Evolutionary conservation across 2,113 vertebrate species (phyloP).

Genomic region (Passer domesticus): DNA sequence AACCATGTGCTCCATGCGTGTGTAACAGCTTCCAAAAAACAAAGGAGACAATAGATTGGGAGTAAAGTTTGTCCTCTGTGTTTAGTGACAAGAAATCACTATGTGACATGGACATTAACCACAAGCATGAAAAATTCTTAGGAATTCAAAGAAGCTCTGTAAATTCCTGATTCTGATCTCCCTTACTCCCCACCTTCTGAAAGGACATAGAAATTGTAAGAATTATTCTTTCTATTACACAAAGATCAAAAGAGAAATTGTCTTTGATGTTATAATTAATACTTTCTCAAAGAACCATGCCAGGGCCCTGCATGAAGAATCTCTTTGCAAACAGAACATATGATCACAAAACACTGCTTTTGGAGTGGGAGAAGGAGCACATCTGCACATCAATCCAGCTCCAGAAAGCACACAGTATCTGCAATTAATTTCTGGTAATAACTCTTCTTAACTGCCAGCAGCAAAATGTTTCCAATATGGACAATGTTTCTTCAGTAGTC

Average conservation of each 20-base stretch:
- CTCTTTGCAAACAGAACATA: background rate
- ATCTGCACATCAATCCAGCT: background rate
- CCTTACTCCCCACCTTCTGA: background rate
- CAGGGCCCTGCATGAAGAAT: background rate
- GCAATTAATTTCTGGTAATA: background rate
- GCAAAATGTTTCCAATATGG: background rate
- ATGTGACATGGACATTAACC: background rate
- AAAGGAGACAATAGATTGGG: background rate
- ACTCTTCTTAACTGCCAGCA: background rate
- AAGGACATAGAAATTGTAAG: background rate
- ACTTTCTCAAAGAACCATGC: background rate
- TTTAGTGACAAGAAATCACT: background rate
- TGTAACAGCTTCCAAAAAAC: background rate
- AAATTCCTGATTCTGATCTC: background rate
- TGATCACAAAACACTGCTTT: background rate
- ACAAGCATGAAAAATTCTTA: background rate
- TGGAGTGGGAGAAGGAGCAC: background rate
- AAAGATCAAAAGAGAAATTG: background rate
- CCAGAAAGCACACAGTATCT: background rate
- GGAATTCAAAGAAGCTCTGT: background rate
- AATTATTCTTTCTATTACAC: background rate
- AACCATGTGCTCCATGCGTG: background rate
- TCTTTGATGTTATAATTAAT: background rate
- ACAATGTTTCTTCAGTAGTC: background rate
- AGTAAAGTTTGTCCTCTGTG: background rate